Evolutionary conservation across 2,888 invertebrate genomes (phyloP).

Genomic region (Drosophila lutescens): DNA sequence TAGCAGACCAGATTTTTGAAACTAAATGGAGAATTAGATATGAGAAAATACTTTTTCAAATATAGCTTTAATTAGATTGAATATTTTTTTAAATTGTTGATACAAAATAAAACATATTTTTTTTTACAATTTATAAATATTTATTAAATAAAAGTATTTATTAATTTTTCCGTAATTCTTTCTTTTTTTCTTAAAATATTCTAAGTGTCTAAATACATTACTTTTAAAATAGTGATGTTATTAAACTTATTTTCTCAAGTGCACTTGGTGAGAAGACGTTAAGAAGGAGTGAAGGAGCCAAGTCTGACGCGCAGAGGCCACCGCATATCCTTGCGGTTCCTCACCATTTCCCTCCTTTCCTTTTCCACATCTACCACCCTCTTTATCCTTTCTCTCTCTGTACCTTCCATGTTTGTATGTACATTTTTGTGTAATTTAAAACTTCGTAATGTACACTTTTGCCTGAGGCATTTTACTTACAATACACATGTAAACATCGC

Average conservation of each 20-base stretch:
- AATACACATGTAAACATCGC: conserved; percentile 68
- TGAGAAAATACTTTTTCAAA: no score
- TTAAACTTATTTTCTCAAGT: background rate
- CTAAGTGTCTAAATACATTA: no score
- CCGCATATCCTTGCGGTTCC: conserved; percentile 39
- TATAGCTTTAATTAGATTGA: no score
- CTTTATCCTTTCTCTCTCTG: conserved; percentile 14
- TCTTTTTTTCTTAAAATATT: no score
- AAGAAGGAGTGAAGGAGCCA: background rate
- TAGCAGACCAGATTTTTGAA: no score
- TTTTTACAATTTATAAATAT: no score
- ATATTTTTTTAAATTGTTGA: no score
- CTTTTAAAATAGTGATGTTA: background rate
- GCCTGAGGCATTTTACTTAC: conserved; percentile 77
- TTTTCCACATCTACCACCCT: background rate
- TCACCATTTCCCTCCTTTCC: background rate
- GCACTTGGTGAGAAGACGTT: background rate
- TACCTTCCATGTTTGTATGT: conserved; percentile 41
- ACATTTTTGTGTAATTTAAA: conserved; percentile 76
- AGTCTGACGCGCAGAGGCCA: conserved; percentile 11
- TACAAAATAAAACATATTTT: no score
- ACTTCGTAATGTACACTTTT: conserved; percentile 79
- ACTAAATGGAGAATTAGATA: no score
- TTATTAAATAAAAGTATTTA: no score
- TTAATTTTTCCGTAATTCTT: no score